These are phyloP conservation scores for Centropyge bicolor DNA, from an alignment of 2,797 vertebrate genomes.

Conservation along the genomic window DNA sequence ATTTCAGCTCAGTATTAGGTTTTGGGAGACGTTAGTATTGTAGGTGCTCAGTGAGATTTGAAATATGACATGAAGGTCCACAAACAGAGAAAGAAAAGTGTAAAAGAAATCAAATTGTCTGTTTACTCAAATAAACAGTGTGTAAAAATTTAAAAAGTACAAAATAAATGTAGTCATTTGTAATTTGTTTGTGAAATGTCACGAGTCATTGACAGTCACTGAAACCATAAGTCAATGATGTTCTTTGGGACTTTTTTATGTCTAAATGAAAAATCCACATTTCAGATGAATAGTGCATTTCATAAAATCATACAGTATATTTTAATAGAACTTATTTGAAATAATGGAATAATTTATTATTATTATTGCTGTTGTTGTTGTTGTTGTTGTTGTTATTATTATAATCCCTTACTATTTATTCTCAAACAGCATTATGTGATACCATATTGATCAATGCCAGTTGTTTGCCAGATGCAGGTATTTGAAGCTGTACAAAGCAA, in stretches of 20 bases:
- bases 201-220: not conserved
- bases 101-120: not conserved
- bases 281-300: not conserved
- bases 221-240: not conserved
- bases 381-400: not conserved
- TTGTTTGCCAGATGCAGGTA: conserved; percentile 5
- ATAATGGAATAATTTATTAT: not conserved
- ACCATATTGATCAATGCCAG: not conserved
- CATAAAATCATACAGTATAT: not conserved
- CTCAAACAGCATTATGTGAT: not conserved
- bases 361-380: not conserved
- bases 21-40: conserved; percentile 3
- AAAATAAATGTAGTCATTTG: not conserved
- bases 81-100: not conserved
- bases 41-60: conserved; percentile 2
- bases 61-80: conserved; percentile 19
- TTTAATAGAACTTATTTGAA: not conserved
- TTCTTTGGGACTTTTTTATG: not conserved
- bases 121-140: not conserved
- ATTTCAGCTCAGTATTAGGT: not conserved
- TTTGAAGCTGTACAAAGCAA: not conserved
- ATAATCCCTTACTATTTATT: not conserved
- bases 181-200: not conserved
- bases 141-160: not conserved
- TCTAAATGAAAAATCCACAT: not conserved